These are phyloP conservation scores for Arge pagana DNA, from an alignment of 2,888 invertebrate species.

Conservation along the genomic window DNA sequence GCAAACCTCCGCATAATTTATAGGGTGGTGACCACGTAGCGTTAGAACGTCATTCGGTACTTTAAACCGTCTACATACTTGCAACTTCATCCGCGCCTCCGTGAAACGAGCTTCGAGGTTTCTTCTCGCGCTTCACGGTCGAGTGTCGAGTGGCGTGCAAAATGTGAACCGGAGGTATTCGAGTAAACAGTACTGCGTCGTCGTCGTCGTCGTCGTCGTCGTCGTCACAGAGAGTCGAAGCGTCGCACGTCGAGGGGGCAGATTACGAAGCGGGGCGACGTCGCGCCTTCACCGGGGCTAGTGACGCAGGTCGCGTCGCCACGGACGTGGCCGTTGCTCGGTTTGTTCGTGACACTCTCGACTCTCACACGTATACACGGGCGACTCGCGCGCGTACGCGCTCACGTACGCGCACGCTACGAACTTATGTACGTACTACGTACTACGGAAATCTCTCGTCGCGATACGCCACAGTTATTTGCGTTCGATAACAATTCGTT, in stretches of 20 bases:
- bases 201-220: background rate
- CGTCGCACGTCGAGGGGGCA: slow-evolving; percentile 18
- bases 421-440: too few relatives aligned
- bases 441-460: too few relatives aligned
- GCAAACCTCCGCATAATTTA: too few relatives aligned
- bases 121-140: too few relatives aligned
- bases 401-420: slow-evolving; percentile 13
- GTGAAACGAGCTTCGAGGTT: too few relatives aligned
- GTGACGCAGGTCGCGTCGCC: slow-evolving; percentile 18
- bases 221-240: slow-evolving; percentile 14
- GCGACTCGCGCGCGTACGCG: slow-evolving; percentile 22
- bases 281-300: slow-evolving; percentile 6
- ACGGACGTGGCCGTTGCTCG: slow-evolving; percentile 21
- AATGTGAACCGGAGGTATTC: background rate
- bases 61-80: too few relatives aligned
- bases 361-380: slow-evolving; percentile 25
- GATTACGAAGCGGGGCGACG: slow-evolving; percentile 16
- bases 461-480: too few relatives aligned
- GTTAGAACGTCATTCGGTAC: too few relatives aligned
- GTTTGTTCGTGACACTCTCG: slow-evolving; percentile 28
- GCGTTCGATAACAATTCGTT: too few relatives aligned
- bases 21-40: too few relatives aligned
- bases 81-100: too few relatives aligned
- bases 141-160: background rate
- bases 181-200: background rate